Evolutionary conservation across 2,888 invertebrate genomes (phyloP).

Genomic region (Troides oblongomaculatus): DNA sequence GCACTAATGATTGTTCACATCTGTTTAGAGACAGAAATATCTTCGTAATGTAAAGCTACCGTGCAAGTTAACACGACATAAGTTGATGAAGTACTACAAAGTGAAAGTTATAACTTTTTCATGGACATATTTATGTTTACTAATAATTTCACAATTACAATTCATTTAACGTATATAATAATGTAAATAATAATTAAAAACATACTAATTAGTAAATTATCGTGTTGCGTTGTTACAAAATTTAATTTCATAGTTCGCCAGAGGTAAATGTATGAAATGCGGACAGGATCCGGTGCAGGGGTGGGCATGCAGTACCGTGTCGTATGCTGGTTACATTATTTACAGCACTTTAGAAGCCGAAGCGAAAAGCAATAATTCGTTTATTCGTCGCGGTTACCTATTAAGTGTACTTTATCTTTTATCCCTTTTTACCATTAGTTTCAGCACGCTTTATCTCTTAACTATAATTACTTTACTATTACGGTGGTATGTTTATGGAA

Average conservation of each 20-base stretch:
- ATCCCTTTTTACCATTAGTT: constrained; percentile 19
- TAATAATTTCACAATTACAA: not conserved
- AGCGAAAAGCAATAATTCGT: constrained; percentile 57
- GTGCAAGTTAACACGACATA: too few relatives aligned
- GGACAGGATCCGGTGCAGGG: constrained; percentile 35
- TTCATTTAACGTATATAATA: constrained; percentile 8
- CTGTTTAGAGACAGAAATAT: too few relatives aligned
- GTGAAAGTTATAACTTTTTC: too few relatives aligned
- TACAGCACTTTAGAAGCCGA: constrained; percentile 55
- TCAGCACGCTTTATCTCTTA: too few relatives aligned
- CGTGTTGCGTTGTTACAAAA: constrained; percentile 62
- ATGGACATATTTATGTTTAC: not conserved
- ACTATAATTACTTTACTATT: too few relatives aligned
- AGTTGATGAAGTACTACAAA: too few relatives aligned
- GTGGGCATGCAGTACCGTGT: constrained; percentile 34
- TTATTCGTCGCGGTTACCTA: constrained; percentile 50
- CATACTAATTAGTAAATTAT: constrained; percentile 47
- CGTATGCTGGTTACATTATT: constrained; percentile 56
- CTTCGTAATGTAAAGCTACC: too few relatives aligned
- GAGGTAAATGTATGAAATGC: constrained; percentile 52
- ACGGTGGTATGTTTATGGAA: too few relatives aligned
- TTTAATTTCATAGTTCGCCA: constrained; percentile 65
- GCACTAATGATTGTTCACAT: too few relatives aligned
- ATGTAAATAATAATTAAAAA: constrained; percentile 29
- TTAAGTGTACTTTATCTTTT: constrained; percentile 36